phyloP scores from a whole-genome alignment of 2,888 invertebrate species.

The Gastrophysa polygoni region DNA sequence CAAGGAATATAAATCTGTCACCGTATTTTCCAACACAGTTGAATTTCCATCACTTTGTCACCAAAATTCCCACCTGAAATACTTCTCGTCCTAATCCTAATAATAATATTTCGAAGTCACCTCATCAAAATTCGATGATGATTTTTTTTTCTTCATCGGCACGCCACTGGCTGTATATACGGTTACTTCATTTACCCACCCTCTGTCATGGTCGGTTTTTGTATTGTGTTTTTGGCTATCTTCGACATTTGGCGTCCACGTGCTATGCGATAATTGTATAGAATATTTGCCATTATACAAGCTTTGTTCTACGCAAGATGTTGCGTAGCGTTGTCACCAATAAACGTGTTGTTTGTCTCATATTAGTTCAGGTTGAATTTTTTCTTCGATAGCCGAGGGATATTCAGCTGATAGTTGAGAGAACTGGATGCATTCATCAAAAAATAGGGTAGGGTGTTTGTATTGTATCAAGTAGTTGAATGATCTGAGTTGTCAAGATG shows the following conservation, averaged over 20 bases:
- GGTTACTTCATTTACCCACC: conserved; percentile 18
- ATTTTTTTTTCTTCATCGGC: not conserved
- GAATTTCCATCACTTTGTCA: too few relatives aligned
- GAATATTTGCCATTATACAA: conserved; percentile 35
- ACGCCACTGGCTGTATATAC: conserved; percentile 10
- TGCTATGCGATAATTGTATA: conserved; percentile 38
- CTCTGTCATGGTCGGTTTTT: conserved; percentile 38
- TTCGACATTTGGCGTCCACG: conserved; percentile 46
- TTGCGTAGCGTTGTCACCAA: conserved; percentile 28
- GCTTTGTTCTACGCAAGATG: conserved; percentile 36
- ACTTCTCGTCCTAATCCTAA: too few relatives aligned
- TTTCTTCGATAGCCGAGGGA: conserved; percentile 6
- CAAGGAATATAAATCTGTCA: too few relatives aligned
- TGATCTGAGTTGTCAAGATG: too few relatives aligned
- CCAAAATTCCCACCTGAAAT: too few relatives aligned
- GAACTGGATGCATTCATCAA: too few relatives aligned
- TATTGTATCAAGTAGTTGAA: too few relatives aligned
- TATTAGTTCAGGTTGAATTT: conserved; percentile 40
- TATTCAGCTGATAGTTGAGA: too few relatives aligned
- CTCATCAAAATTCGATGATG: too few relatives aligned
- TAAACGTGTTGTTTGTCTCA: conserved; percentile 33
- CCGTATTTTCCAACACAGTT: too few relatives aligned
- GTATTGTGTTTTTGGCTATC: conserved; percentile 40
- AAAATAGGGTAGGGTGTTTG: too few relatives aligned
- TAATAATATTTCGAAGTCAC: too few relatives aligned